phyloP scores from a whole-genome alignment of 1,140 invertebrate species.

The Luehdorfia chinensis region DNA sequence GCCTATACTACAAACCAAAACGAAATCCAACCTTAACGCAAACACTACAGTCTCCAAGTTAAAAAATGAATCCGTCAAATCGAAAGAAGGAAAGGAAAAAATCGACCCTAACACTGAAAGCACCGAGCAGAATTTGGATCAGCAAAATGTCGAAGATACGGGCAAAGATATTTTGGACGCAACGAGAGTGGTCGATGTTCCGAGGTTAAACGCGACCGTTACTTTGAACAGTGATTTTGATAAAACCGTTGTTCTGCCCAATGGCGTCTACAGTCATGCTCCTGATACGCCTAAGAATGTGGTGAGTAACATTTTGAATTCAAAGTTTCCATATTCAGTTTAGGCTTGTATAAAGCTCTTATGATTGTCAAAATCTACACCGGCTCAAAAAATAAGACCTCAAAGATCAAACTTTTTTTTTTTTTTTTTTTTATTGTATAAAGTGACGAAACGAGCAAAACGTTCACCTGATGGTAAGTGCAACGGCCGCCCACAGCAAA shows the following conservation, averaged over 20 bases:
- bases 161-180: too few species aligned
- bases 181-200: conserved; percentile 10
- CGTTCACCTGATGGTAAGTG: too few species aligned
- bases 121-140: background rate
- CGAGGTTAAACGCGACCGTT: conserved; percentile 10
- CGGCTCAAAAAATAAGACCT: too few species aligned
- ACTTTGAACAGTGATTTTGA: conserved; percentile 35
- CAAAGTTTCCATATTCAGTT: conserved; percentile 9
- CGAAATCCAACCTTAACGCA: too few species aligned
- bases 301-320: conserved; percentile 30
- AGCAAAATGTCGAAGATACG: too few species aligned
- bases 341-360: too few species aligned
- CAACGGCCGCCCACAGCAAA: too few species aligned
- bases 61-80: background rate
- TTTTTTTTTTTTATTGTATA: too few species aligned
- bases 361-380: too few species aligned
- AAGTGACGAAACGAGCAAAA: too few species aligned
- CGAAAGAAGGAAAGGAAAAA: conserved; percentile 20
- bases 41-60: background rate
- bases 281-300: conserved; percentile 40
- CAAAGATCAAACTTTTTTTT: too few species aligned
- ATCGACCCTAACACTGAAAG: conserved; percentile 4
- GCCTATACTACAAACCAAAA: conserved; percentile 29
- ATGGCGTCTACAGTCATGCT: conserved; percentile 44
- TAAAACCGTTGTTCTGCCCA: conserved; percentile 44